A percentile compares a stretch with the other conserved stretches of the same genome.
These are phyloP conservation scores for Cryptotis parvus DNA, from an alignment of 2,113 vertebrate species.

Conservation along the genomic window DNA sequence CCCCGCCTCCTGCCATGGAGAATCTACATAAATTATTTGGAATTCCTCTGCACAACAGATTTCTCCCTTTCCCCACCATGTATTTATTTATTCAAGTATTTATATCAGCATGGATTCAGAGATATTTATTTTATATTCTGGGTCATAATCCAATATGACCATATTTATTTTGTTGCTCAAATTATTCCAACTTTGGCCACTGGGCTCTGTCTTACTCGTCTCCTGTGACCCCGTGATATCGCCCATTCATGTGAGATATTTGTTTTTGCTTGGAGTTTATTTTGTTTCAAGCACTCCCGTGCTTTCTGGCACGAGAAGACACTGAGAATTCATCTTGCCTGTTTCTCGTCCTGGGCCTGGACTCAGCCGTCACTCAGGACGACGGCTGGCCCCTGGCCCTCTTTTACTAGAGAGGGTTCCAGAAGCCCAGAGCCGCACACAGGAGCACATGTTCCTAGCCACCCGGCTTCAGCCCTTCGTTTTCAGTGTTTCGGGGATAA, in stretches of 20 bases:
- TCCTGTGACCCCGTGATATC: background rate
- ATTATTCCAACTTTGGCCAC: background rate
- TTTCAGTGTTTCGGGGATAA: background rate
- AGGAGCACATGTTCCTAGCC: too few relatives aligned
- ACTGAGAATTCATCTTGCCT: background rate
- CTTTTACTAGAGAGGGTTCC: background rate
- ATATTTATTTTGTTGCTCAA: constrained; percentile 26
- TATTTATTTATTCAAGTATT: constrained; percentile 46
- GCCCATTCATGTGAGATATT: background rate
- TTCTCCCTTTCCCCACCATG: background rate
- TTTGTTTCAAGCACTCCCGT: background rate
- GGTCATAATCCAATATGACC: background rate
- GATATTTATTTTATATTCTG: constrained; percentile 15
- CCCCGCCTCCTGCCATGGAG: background rate
- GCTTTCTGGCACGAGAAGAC: background rate
- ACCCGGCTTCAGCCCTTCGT: background rate
- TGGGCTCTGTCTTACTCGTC: background rate
- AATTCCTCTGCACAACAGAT: background rate
- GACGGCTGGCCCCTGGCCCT: too few relatives aligned
- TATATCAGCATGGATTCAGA: background rate
- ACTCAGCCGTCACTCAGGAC: background rate
- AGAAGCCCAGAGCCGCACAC: background rate
- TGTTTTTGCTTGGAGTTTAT: background rate
- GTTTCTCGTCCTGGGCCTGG: background rate
- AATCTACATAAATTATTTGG: background rate